Evolutionary conservation across 2,888 invertebrate genomes (phyloP), one percentile per base, ranked within the genome.

Genomic region (Cerceris ruficornis): DNA sequence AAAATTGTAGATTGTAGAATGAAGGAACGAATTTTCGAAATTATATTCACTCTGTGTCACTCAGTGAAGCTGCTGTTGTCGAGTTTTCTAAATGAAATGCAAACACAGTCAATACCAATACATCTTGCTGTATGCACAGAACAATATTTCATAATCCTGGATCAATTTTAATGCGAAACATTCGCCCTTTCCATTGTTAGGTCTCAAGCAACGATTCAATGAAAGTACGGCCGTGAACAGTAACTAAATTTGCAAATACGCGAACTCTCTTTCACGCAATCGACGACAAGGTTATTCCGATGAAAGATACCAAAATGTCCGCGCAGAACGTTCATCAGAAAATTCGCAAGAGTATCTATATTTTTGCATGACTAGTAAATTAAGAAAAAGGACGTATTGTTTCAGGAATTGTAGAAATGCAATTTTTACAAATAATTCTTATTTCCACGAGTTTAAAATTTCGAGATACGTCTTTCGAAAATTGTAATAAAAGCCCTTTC

Each of bases 81-180:
- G 41, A 59, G 64, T 75, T 58, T 77, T 75, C 59, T 74, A 72
- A 41, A 13, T 50, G 41, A 62, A 17, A 15, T 46, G 68, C 75
- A 55, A 77, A 42, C 62, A 74, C 64, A 74, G 76, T 77, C 75
- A 77, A 77, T 77, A 74, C 69, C 61, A 62, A 49, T n/a, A 9
- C 73, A 58, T 50, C 17, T 57, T 66, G 9, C 42, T 55, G 50
- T 11, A 60, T 13, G 43, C 9, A 42, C 67, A 54, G 8, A 13
- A 15, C 42, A 41, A 55, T 14, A 28, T 46, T 11, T 6, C 9
- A 46, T 11, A 41, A 52, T 49, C 42, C 61, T 17, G 15, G 62
- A 13, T 42, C 52, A 49, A 67, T 49, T 55, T 46, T 64, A 41
- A 41, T 41, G 59, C 11, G 46, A 69, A 73, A 59, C 67, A 14